These are phyloP conservation scores for Branchinecta lindahli DNA, from an alignment of 1,140 invertebrate species.

Conservation along the genomic window DNA sequence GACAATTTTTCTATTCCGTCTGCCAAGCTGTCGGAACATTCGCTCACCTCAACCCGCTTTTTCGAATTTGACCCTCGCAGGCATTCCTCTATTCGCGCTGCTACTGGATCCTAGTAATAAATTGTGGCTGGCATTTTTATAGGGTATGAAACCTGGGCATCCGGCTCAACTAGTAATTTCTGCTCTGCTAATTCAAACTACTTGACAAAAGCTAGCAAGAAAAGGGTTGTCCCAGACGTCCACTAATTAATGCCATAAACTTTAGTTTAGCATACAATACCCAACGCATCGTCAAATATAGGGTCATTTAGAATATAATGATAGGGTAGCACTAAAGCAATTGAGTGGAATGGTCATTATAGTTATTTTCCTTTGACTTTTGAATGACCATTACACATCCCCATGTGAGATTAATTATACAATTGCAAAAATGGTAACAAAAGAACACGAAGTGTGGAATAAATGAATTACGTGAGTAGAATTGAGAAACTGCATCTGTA, in stretches of 20 bases:
- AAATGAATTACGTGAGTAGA: too few species aligned
- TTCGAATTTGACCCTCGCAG: too few species aligned
- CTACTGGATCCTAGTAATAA: background rate
- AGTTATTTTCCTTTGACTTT: slow-evolving; percentile 1
- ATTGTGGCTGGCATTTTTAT: background rate
- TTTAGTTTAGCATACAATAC: slow-evolving; percentile 6
- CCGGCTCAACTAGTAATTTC: background rate
- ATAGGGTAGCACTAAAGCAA: slow-evolving; percentile 3
- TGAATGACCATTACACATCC: background rate
- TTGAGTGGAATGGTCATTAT: slow-evolving; percentile 6
- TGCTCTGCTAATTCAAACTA: slow-evolving; percentile 1
- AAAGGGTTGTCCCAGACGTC: background rate
- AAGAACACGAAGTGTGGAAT: background rate
- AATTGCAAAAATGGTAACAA: slow-evolving; percentile 7
- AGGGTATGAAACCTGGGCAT: background rate
- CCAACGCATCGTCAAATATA: background rate
- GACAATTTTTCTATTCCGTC: too few species aligned
- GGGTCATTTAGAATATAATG: background rate
- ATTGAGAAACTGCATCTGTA: too few species aligned
- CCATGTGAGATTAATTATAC: slow-evolving; percentile 1
- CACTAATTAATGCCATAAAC: slow-evolving; percentile 1
- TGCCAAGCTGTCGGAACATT: too few species aligned
- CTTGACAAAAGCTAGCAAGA: slow-evolving; percentile 8
- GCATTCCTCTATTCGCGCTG: background rate
- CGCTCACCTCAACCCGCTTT: too few species aligned